Base-by-base conservation (phyloP, 2,113 vertebrate species). In the Donacobius atricapilla region DNA sequence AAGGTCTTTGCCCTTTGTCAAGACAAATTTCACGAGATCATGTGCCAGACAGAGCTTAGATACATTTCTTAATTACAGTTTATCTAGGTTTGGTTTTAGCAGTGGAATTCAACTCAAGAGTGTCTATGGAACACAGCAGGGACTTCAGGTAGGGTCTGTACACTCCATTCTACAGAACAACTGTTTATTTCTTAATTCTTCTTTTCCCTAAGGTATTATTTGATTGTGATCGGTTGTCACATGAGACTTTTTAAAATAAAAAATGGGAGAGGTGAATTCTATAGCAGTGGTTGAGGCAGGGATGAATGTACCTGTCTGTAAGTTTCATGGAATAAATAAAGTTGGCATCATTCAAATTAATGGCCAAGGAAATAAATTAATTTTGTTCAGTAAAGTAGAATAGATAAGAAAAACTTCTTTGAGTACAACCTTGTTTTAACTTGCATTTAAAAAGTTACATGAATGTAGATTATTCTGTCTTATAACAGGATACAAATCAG, bases 1-100 rank as follows among this genome's bases (percentile, higher is more conserved):
- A 93, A 66, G 15, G 15, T 81, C 39, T 66, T 80, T 85, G 58
- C 53, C 70, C 28, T 93, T 66, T 89, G 33, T 76, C 56, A 85
- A 70, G 35, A 76, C 13, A 88, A 37, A 86, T 53, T 90, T 79
- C 7, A 27, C 79, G 75, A 90, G 24, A 60, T 86, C 33, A 6
- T 33, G 33, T 81, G 35, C 37, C 28, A 77, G 61, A n/a, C 21
- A 54, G 23, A 33, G 8, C 50, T 91, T 73, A 66, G 40, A 14
- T 79, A 23, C 7, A 45, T 53, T 83, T 57, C 40, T 60, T 13
- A 51, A 48, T 54, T 45, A 33, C 10, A 22, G 2, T 2, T 85
- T 73, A 7, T 7, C 5, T 50, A 42, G 31, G 18, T 35, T 90
- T 80, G 14, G 0, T 75, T 94, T 93, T 51, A 39, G 9, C 8